These are phyloP conservation scores for Platichthys stellatus DNA, from an alignment of 2,113 vertebrate genomes.

Conservation along the genomic window DNA sequence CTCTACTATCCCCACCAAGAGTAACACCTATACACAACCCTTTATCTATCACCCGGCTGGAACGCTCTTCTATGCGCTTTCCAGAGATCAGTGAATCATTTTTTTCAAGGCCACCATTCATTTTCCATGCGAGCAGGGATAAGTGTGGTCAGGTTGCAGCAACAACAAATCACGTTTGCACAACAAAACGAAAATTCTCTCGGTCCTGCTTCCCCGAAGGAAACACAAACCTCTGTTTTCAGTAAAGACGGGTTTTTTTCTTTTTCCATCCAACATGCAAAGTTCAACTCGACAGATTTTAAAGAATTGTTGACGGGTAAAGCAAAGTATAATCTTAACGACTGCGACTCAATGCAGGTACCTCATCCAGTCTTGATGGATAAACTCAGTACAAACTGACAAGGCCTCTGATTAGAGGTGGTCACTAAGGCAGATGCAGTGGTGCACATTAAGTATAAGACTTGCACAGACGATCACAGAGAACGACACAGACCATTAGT, in stretches of 20 bases:
- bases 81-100: constrained; percentile 40
- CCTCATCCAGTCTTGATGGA: constrained; percentile 21
- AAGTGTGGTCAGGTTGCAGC: constrained; percentile 32
- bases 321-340: constrained; percentile 2
- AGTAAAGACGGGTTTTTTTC: not conserved
- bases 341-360: constrained; percentile 7
- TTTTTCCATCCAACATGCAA: not conserved
- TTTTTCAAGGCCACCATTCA: constrained; percentile 24
- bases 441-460: constrained; percentile 36
- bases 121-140: constrained; percentile 41
- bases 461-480: constrained; percentile 26
- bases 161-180: not conserved
- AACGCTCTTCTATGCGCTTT: constrained; percentile 13
- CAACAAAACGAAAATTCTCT: constrained; percentile 7
- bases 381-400: constrained; percentile 44
- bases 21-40: constrained; percentile 10
- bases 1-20: constrained; percentile 1
- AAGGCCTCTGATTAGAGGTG: constrained; percentile 69
- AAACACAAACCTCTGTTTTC: constrained; percentile 1
- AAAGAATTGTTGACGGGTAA: constrained; percentile 3
- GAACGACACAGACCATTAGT: constrained; percentile 10
- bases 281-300: not conserved
- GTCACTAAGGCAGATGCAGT: constrained; percentile 70
- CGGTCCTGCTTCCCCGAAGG: not conserved
- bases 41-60: not conserved